Evolutionary conservation across 1,140 invertebrate species (phyloP).

Genomic region (Brachionus rotundiformis): DNA sequence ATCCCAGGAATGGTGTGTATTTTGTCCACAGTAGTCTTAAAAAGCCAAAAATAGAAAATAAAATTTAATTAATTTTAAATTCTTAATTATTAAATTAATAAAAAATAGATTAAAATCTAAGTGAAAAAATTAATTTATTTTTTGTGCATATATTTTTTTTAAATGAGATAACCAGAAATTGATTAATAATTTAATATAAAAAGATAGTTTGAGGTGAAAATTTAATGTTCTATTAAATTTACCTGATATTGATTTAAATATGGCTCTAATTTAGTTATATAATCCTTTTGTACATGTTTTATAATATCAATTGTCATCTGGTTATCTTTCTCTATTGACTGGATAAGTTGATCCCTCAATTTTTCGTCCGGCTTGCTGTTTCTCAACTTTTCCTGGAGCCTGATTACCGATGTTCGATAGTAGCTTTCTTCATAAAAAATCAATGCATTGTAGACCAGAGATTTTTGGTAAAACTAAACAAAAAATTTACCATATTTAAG

Average conservation of each 20-base stretch:
- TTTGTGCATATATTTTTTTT: too few relatives aligned
- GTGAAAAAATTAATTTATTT: too few relatives aligned
- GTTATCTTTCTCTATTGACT: conserved; percentile 47
- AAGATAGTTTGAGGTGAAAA: too few relatives aligned
- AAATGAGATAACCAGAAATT: too few relatives aligned
- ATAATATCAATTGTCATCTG: conserved; percentile 33
- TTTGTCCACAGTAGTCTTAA: conserved; percentile 8
- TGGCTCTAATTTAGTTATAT: conserved; percentile 40
- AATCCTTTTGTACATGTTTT: conserved; percentile 40
- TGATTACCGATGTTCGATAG: background rate
- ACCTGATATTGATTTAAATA: conserved; percentile 51
- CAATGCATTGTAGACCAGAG: conserved; percentile 23
- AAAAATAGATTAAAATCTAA: too few relatives aligned
- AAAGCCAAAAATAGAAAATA: background rate
- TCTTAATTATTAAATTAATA: too few relatives aligned
- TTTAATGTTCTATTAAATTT: background rate
- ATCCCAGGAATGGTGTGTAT: conserved; percentile 43
- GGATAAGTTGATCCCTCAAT: conserved; percentile 33
- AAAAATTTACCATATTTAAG: background rate
- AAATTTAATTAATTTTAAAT: background rate
- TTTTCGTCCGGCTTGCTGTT: conserved; percentile 44
- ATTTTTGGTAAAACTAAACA: conserved; percentile 32
- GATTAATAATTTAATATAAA: too few relatives aligned
- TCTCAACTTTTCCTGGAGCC: conserved; percentile 29
- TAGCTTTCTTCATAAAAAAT: conserved; percentile 44